Base-by-base conservation (phyloP, 2,113 vertebrate genomes). In the Cyphomyrus plagiostoma region DNA sequence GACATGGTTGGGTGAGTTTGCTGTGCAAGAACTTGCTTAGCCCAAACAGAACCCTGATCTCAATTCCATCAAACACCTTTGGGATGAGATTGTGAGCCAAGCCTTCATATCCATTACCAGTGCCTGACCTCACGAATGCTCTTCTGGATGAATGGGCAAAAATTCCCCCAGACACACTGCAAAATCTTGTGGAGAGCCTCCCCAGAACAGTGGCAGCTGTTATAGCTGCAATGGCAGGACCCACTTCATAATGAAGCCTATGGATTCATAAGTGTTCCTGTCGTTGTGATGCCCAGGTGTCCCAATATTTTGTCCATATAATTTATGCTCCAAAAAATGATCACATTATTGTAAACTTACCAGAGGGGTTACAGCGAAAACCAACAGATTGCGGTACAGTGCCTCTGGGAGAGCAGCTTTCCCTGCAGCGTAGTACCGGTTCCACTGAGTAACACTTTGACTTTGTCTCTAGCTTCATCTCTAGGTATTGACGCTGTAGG, bases 361-460 rank as follows among this genome's bases (percentile, higher is more conserved):
- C 39, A 42, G 62, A 42, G 6, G 53, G 80, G 58, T n/a, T 23
- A 19, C 89, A 89, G 77, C 4, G 26, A 48, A 89, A 86, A 23
- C n/a, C 39, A 4, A 48, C 35, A 42, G 53, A 48, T 4, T 62
- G n/a, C 2, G 7, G 35, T 30, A 53, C 39, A 10, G n/a, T 89
- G 52, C 4, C 39, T 58, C 30, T 62, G 23, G 89, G 52, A 62
- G 39, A 85, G 48, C 89, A 89, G 42, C 89, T 82, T 4, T 83
- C 50, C 49, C 82, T 85, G 42, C 89, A 89, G 13, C 53, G 77
- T 4, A 89, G 80, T 4, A 89, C 23, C 0, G 89, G 82, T 82
- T 89, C 77, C 39, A 66, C 53, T 46, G 89, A 85, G 50, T 66
- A 17, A 48, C 89, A 89, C 15, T 7, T 86, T 23, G 52, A 89